phyloP scores from a whole-genome alignment of 2,888 invertebrate species.

The Cinara cedri region DNA sequence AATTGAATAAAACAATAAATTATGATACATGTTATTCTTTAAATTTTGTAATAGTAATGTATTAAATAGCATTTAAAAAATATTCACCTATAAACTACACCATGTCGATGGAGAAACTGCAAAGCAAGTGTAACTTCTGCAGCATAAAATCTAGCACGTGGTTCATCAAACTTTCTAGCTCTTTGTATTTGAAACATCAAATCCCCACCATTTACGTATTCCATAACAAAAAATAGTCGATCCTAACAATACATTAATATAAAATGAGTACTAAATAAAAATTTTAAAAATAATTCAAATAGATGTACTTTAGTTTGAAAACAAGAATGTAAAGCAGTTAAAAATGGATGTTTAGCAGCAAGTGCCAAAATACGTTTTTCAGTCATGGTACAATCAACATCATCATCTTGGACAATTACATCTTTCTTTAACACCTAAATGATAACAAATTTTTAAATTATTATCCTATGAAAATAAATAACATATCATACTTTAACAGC shows the following conservation, averaged over 20 bases:
- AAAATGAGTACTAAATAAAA: slow-evolving; percentile 11
- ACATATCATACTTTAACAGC: slow-evolving; percentile 66
- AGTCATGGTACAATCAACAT: slow-evolving; percentile 98
- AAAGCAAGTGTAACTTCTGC: slow-evolving; percentile 97
- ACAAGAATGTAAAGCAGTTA: slow-evolving; percentile 94
- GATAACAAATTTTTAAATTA: slow-evolving; percentile 64
- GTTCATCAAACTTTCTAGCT: slow-evolving; percentile 96
- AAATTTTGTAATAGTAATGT: no score
- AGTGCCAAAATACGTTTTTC: slow-evolving; percentile 95
- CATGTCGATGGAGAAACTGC: slow-evolving; percentile 95
- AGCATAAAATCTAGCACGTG: slow-evolving; percentile 93
- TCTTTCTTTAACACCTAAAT: slow-evolving; percentile 70
- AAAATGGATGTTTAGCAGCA: slow-evolving; percentile 97
- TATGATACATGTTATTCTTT: no score
- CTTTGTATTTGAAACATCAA: slow-evolving; percentile 99
- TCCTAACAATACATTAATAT: slow-evolving; percentile 66
- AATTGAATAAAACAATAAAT: no score
- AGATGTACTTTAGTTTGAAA: slow-evolving; percentile 84
- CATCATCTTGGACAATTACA: slow-evolving; percentile 97
- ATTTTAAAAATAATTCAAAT: neutral
- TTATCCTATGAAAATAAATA: neutral
- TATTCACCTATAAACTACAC: slow-evolving; percentile 84
- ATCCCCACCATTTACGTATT: slow-evolving; percentile 98
- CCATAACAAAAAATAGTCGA: slow-evolving; percentile 98
- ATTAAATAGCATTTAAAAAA: no score